Percentiles rank a stretch among this genome's conserved stretches.
These are phyloP conservation scores for Synodontis membranacea DNA, from an alignment of 2,113 vertebrate genomes.

Conservation along the genomic window DNA sequence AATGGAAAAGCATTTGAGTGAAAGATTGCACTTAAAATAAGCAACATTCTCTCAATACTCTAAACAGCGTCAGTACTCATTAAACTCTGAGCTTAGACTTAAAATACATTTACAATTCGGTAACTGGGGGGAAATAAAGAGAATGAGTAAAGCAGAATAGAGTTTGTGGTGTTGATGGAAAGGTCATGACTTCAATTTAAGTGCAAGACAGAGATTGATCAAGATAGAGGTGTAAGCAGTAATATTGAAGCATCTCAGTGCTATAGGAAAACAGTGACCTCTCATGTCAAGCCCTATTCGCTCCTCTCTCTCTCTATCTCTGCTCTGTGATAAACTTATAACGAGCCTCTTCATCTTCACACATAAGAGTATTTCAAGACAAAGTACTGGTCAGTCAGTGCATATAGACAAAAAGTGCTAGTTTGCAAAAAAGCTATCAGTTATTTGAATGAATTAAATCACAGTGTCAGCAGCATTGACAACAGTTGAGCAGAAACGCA, in stretches of 20 bases:
- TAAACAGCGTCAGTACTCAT: neutral
- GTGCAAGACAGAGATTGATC: slow-evolving; percentile 28
- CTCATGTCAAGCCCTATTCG: neutral
- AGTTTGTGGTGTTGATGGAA: slow-evolving; percentile 32
- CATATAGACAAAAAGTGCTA: too few relatives aligned
- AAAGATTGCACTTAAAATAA: neutral
- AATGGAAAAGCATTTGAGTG: slow-evolving; percentile 4
- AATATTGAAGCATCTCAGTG: neutral
- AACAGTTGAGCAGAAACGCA: neutral
- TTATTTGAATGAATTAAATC: neutral
- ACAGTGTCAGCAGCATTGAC: neutral
- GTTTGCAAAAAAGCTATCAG: neutral
- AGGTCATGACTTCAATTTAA: slow-evolving; percentile 31
- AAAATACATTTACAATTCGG: neutral
- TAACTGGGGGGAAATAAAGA: neutral
- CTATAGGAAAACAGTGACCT: slow-evolving; percentile 4
- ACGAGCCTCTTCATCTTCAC: slow-evolving; percentile 2
- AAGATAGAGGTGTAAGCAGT: neutral
- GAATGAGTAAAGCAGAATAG: neutral
- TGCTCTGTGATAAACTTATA: neutral
- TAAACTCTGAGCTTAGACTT: neutral
- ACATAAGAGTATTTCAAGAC: neutral
- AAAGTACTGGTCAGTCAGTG: neutral
- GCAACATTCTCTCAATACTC: neutral
- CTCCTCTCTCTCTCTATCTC: neutral